Percentiles rank a stretch among this genome's conserved stretches.
Evolutionary conservation across 2,888 invertebrate genomes (phyloP).

Genomic region (Scaptomyza tumidula): DNA sequence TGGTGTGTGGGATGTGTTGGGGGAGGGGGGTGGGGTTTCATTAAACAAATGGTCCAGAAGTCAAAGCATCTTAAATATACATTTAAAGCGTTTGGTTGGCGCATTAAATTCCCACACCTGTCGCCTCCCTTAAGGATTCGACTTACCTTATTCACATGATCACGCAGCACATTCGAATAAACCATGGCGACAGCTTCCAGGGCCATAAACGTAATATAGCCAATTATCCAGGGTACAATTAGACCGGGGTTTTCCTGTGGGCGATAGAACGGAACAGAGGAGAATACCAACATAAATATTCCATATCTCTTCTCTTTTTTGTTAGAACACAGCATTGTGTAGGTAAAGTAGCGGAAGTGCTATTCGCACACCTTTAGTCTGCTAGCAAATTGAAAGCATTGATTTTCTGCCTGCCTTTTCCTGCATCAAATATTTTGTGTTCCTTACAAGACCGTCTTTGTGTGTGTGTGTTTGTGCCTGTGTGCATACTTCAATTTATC

Average conservation of each 20-base stretch:
- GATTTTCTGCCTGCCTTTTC: conserved; percentile 48
- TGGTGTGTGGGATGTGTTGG: background rate
- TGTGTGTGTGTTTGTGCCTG: conserved; percentile 12
- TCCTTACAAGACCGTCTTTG: conserved; percentile 20
- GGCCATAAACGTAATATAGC: conserved; percentile 92
- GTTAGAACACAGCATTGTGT: background rate
- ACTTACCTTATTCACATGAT: conserved; percentile 92
- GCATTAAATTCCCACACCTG: conserved; percentile 20
- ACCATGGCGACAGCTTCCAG: conserved; percentile 92
- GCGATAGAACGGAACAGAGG: conserved; percentile 30
- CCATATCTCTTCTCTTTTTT: conserved; percentile 12
- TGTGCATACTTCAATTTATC: conserved; percentile 60
- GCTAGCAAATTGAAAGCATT: conserved; percentile 55
- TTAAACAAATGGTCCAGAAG: conserved; percentile 61
- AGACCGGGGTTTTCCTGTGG: conserved; percentile 90
- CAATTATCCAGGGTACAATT: conserved; percentile 91
- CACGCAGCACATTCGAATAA: conserved; percentile 91
- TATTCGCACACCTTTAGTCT: conserved; percentile 52
- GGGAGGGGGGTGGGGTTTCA: conserved; percentile 50
- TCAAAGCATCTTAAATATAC: conserved; percentile 55
- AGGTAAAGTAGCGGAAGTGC: background rate
- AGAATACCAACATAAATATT: conserved; percentile 36
- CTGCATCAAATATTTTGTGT: conserved; percentile 51
- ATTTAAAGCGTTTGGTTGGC: conserved; percentile 50
- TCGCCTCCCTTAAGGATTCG: conserved; percentile 19